Evolutionary conservation across 2,113 vertebrate species (phyloP).

Genomic region (Leucopternis melanops): DNA sequence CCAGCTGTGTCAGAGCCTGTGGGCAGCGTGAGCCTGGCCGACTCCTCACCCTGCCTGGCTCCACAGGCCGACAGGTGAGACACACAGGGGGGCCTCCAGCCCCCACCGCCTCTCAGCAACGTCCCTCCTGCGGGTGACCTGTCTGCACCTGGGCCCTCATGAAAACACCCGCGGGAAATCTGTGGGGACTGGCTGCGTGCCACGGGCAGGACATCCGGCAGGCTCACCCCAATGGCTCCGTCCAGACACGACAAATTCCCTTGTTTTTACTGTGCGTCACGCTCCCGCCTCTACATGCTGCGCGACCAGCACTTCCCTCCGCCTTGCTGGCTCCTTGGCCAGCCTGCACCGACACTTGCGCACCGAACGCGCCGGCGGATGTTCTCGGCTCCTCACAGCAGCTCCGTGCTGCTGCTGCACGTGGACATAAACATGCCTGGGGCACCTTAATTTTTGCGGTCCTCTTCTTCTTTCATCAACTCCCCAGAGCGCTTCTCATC

Average conservation of each 20-base stretch:
- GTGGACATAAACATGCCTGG: neutral
- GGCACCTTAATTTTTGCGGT: neutral
- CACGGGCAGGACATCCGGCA: rapidly evolving
- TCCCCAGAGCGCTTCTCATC: neutral
- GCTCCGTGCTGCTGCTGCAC: neutral
- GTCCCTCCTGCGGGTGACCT: rapidly evolving
- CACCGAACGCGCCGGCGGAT: rapidly evolving
- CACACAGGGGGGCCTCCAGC: too few relatives aligned
- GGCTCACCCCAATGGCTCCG: rapidly evolving
- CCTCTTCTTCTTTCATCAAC: neutral
- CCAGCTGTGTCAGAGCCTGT: rapidly evolving
- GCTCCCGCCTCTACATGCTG: rapidly evolving
- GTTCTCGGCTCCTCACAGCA: neutral
- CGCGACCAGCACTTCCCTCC: neutral
- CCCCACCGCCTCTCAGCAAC: rapidly evolving
- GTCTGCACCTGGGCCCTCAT: too few relatives aligned
- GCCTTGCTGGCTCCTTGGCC: neutral
- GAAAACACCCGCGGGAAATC: rapidly evolving
- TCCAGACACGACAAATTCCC: too few relatives aligned
- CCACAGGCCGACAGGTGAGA: neutral
- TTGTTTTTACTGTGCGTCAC: neutral
- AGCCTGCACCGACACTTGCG: neutral
- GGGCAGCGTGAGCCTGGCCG: rapidly evolving
- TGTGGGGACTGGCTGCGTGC: rapidly evolving
- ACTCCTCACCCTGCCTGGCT: neutral